These are phyloP conservation scores for Drosophila setifemur DNA, from an alignment of 1,140 invertebrate species.

Conservation along the genomic window DNA sequence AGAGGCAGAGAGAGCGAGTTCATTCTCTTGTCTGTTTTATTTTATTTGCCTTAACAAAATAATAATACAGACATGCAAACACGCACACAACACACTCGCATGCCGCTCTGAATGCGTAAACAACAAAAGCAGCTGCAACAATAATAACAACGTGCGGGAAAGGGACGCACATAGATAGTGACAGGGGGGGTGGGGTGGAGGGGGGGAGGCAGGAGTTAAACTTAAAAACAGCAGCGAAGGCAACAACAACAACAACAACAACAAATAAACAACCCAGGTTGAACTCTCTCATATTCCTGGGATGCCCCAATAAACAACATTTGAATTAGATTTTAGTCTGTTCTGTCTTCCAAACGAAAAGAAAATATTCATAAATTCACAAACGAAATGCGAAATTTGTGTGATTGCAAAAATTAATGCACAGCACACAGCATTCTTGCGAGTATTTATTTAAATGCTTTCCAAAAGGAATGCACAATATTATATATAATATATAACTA, in stretches of 20 bases:
- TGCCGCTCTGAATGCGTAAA: conserved; percentile 62
- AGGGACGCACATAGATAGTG: not conserved
- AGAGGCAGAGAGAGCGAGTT: conserved; percentile 38
- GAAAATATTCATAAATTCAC: not conserved
- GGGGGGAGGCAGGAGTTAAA: conserved; percentile 5
- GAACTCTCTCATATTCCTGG: conserved; percentile 22
- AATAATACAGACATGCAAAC: conserved; percentile 74
- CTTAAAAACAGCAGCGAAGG: conserved; percentile 46
- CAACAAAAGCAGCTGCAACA: conserved; percentile 76
- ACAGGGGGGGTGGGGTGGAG: not conserved
- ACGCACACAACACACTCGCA: conserved; percentile 29
- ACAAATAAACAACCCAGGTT: conserved; percentile 40
- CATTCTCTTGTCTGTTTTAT: conserved; percentile 64
- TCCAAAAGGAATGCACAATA: not conserved
- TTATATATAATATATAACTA: not conserved
- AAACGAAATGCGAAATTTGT: too few species aligned
- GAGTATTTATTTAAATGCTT: too few species aligned
- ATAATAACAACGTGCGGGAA: conserved; percentile 31
- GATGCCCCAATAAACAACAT: conserved; percentile 18
- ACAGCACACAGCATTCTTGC: too few species aligned
- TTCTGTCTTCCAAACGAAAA: too few species aligned
- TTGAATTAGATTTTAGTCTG: not conserved
- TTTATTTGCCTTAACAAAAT: conserved; percentile 78
- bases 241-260: conserved; percentile 44
- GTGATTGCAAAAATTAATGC: not conserved